Conservation (phyloP, 2,113 vertebrate genomes). For the Paradoxurus hermaphroditus region DNA sequence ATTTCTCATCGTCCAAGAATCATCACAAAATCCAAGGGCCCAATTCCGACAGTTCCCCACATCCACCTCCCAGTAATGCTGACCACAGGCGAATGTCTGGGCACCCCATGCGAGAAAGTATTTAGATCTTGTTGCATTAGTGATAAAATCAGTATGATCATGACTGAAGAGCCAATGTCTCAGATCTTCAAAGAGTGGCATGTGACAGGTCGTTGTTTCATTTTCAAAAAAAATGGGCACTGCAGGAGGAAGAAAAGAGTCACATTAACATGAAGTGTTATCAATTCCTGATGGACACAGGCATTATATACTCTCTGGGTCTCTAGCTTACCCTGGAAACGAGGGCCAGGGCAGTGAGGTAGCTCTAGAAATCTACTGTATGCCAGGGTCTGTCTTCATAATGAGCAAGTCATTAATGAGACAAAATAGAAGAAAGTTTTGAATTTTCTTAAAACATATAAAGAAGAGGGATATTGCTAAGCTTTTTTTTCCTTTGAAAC, state of each 20-base stretch:
- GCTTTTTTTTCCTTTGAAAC: background rate
- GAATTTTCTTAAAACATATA: background rate
- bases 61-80: background rate
- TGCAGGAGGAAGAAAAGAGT: background rate
- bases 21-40: background rate
- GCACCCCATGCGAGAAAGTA: background rate
- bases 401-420: background rate
- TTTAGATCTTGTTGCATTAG: background rate
- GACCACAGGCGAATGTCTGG: background rate
- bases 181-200: background rate
- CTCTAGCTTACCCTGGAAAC: background rate
- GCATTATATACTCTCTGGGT: background rate
- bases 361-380: background rate
- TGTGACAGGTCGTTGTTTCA: background rate
- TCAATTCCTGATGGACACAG: background rate
- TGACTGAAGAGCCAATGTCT: background rate
- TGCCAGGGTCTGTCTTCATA: background rate
- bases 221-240: background rate
- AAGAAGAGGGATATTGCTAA: background rate
- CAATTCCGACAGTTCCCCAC: background rate
- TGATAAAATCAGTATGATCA: rapidly evolving
- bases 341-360: background rate
- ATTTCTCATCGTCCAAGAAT: background rate
- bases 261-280: too few relatives aligned
- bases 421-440: background rate